phyloP scores from a whole-genome alignment of 2,797 vertebrate genomes.

The Percopsis omiscomaycus region DNA sequence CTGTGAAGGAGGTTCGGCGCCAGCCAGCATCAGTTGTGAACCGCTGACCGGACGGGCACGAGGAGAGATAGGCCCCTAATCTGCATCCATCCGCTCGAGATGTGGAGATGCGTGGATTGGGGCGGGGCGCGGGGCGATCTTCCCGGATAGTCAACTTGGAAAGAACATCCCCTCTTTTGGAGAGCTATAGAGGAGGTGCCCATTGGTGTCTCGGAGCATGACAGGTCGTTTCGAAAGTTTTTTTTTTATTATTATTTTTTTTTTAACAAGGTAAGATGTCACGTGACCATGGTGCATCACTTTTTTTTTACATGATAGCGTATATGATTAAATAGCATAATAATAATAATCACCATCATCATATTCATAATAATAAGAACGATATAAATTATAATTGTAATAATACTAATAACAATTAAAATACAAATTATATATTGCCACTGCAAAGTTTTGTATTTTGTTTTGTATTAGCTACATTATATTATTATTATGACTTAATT shows the following conservation, averaged over 20 bases:
- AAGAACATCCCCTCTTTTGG: too few species aligned
- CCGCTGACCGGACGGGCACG: conserved; percentile 8
- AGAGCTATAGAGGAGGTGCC: too few species aligned
- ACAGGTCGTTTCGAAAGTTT: too few species aligned
- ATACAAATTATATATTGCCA: too few species aligned
- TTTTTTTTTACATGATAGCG: too few species aligned
- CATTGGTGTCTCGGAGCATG: too few species aligned
- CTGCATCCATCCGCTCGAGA: conserved; percentile 49
- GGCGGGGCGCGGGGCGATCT: too few species aligned
- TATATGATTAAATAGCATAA: too few species aligned
- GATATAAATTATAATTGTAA: not conserved
- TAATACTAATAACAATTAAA: not conserved
- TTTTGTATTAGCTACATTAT: too few species aligned
- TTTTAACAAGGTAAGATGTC: conserved; percentile 37
- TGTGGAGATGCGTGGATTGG: not conserved
- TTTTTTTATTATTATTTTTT: conserved; percentile 14
- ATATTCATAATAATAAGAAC: not conserved
- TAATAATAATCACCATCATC: not conserved
- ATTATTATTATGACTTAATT: too few species aligned
- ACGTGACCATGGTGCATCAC: not conserved
- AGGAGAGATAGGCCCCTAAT: conserved; percentile 48
- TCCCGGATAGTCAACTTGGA: too few species aligned
- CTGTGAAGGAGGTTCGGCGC: conserved; percentile 68
- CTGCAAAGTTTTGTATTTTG: too few species aligned
- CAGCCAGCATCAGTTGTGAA: conserved; percentile 63